Evolutionary conservation across 1,140 invertebrate genomes (phyloP).

Genomic region (Eupristina koningsbergeri): DNA sequence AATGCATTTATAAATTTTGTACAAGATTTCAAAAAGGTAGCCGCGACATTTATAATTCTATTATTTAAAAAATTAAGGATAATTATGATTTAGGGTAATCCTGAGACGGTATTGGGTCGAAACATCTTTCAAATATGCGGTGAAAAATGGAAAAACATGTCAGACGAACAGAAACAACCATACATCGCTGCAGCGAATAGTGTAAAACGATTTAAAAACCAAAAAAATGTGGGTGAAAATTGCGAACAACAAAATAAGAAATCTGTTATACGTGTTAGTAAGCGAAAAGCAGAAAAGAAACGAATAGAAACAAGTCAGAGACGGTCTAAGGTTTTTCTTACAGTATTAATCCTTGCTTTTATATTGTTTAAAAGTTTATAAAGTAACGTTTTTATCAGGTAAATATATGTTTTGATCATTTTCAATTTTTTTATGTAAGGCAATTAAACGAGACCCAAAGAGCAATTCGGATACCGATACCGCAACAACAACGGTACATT

Average conservation of each 20-base stretch:
- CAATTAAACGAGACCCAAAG: slow-evolving; percentile 36
- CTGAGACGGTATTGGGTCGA: slow-evolving; percentile 36
- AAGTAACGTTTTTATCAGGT: slow-evolving; percentile 43
- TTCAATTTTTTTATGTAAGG: slow-evolving; percentile 52
- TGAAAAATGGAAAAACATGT: slow-evolving; percentile 61
- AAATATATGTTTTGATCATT: slow-evolving; percentile 50
- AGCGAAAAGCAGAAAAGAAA: slow-evolving; percentile 42
- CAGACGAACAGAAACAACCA: slow-evolving; percentile 59
- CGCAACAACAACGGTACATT: slow-evolving; percentile 35
- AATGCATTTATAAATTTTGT: slow-evolving; percentile 64
- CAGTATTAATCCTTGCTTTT: slow-evolving; percentile 47
- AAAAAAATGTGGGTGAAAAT: slow-evolving; percentile 29
- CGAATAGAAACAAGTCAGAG: slow-evolving; percentile 48
- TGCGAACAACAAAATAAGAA: slow-evolving; percentile 30
- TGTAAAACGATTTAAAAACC: slow-evolving; percentile 49
- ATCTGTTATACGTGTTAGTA: slow-evolving; percentile 42
- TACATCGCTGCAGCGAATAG: slow-evolving; percentile 59
- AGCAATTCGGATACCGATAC: slow-evolving; percentile 52
- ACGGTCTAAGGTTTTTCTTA: slow-evolving; percentile 44
- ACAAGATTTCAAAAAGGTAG: slow-evolving; percentile 62
- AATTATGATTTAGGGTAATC: slow-evolving; percentile 33
- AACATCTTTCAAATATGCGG: slow-evolving; percentile 59
- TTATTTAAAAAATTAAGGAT: background rate
- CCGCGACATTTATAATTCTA: background rate
- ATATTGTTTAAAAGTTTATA: slow-evolving; percentile 51